Evolutionary conservation across 2,797 vertebrate species (phyloP).

Genomic region (Gymnoscopelus microlampas): DNA sequence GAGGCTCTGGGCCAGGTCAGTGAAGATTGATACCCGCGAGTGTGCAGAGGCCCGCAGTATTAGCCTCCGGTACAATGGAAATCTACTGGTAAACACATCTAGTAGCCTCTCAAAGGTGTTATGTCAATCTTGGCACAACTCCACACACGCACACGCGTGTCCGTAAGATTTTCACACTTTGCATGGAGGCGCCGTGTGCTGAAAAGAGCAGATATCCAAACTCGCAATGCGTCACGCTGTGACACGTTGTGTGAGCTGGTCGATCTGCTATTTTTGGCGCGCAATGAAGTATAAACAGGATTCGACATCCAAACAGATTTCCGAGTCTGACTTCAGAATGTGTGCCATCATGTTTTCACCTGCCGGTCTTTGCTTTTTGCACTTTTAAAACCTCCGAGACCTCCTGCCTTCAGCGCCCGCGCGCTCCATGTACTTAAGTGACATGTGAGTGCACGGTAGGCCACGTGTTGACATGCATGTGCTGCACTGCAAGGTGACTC

Average conservation of each 20-base stretch:
- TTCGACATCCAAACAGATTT: slow-evolving; percentile 26
- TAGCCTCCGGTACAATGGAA: slow-evolving; percentile 68
- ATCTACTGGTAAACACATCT: slow-evolving; percentile 72
- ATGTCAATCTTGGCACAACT: slow-evolving; percentile 54
- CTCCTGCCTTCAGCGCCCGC: slow-evolving; percentile 11
- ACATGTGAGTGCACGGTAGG: slow-evolving; percentile 30
- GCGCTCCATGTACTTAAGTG: slow-evolving; percentile 12
- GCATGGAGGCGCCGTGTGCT: too few relatives aligned
- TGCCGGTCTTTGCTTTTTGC: slow-evolving; percentile 57
- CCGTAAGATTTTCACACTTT: too few relatives aligned
- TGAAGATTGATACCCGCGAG: slow-evolving; percentile 76
- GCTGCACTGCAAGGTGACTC: slow-evolving; percentile 22
- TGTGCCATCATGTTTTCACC: slow-evolving; percentile 34
- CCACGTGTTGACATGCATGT: slow-evolving; percentile 42
- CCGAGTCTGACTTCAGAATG: slow-evolving; percentile 40
- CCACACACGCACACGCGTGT: slow-evolving; percentile 18
- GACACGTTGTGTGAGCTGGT: too few relatives aligned
- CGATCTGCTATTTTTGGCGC: too few relatives aligned
- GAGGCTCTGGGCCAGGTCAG: slow-evolving; percentile 64
- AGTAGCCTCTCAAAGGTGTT: slow-evolving; percentile 60
- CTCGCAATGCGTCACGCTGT: too few relatives aligned
- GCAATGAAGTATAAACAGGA: slow-evolving; percentile 8
- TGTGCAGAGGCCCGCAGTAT: slow-evolving; percentile 67
- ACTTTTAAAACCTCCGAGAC: slow-evolving; percentile 41
- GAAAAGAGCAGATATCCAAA: too few relatives aligned